Evolutionary conservation across 2,113 vertebrate genomes (phyloP).

Genomic region (Alethe diademata): DNA sequence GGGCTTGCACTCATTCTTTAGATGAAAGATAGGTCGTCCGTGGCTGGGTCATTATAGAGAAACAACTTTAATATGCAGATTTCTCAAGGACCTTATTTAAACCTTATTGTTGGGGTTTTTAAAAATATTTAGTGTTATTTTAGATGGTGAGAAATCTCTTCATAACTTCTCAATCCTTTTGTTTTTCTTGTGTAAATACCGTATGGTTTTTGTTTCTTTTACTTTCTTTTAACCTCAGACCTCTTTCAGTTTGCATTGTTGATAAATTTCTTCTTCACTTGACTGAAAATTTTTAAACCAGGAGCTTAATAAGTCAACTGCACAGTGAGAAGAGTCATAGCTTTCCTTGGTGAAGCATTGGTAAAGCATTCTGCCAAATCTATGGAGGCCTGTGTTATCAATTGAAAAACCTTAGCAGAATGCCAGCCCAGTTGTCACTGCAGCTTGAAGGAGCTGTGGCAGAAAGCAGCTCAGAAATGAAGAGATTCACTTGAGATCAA

Average conservation of each 20-base stretch:
- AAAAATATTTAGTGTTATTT: background rate
- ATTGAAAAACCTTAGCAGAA: background rate
- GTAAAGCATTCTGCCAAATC: background rate
- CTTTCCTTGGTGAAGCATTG: too few species aligned
- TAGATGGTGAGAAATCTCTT: background rate
- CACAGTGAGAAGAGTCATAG: background rate
- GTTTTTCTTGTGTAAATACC: background rate
- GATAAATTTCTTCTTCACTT: background rate
- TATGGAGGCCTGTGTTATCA: background rate
- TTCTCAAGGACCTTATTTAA: background rate
- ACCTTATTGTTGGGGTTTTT: background rate
- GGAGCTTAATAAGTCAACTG: background rate
- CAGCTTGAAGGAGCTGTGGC: background rate
- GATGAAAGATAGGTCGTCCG: background rate
- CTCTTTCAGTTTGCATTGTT: background rate
- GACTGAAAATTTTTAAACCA: background rate
- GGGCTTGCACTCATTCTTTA: background rate
- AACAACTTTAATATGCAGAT: background rate
- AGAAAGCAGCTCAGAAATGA: background rate
- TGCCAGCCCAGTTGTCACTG: background rate
- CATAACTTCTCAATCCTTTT: background rate
- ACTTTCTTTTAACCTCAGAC: background rate
- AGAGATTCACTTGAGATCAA: background rate
- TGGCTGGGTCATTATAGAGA: background rate
- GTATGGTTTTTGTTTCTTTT: background rate